phyloP scores from a whole-genome alignment of 2,797 vertebrate species.

The Enteromius fasciolatus region DNA sequence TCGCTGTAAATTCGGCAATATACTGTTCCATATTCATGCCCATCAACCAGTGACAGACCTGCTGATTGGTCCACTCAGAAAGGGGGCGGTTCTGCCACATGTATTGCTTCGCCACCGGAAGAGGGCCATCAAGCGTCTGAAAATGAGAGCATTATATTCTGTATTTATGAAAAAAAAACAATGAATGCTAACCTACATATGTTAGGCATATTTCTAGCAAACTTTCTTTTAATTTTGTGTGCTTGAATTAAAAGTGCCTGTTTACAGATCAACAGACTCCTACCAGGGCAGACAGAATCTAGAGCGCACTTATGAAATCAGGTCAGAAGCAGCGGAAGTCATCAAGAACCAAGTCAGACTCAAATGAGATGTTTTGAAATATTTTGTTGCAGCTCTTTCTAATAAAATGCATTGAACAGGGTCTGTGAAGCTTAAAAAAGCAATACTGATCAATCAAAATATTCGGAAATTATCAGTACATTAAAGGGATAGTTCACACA shows the following conservation, averaged over 20 bases:
- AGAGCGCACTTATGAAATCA: slow-evolving; percentile 56
- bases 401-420: not conserved
- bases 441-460: not conserved
- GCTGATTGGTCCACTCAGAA: slow-evolving; percentile 84
- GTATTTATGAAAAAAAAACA: not conserved
- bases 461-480: not conserved
- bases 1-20: slow-evolving; percentile 77
- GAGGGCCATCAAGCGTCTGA: slow-evolving; percentile 80
- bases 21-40: slow-evolving; percentile 89
- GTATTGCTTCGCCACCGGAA: slow-evolving; percentile 80
- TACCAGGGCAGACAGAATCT: slow-evolving; percentile 56
- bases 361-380: not conserved
- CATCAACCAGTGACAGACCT: slow-evolving; percentile 86
- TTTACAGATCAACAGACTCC: slow-evolving; percentile 26
- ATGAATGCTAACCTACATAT: not conserved
- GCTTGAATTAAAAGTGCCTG: slow-evolving; percentile 24
- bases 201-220: not conserved
- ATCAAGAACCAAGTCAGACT: slow-evolving; percentile 28
- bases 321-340: slow-evolving; percentile 36
- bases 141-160: slow-evolving; percentile 16
- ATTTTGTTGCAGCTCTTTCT: not conserved
- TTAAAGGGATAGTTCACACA: no score
- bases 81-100: slow-evolving; percentile 84
- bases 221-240: not conserved
- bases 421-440: not conserved